These are phyloP conservation scores for Apodemus speciosus DNA, from an alignment of 2,113 vertebrate species.

Conservation along the genomic window DNA sequence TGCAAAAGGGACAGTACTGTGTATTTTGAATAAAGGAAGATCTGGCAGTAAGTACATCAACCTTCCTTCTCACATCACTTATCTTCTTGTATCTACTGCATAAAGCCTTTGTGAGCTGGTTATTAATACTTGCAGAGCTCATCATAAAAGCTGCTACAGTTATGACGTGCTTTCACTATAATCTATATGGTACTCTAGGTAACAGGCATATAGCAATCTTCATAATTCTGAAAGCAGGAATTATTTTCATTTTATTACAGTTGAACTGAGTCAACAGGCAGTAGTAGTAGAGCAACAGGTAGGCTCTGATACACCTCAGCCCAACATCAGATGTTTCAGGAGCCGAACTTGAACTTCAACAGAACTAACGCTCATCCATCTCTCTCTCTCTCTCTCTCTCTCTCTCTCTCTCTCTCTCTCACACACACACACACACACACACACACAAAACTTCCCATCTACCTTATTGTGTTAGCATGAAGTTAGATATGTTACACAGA, in stretches of 20 bases:
- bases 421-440: neutral
- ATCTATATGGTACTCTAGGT: neutral
- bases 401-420: too few species aligned
- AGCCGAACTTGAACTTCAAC: slow-evolving; percentile 8
- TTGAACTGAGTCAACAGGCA: neutral
- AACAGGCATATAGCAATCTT: neutral
- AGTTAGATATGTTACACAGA: neutral
- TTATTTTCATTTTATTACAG: slow-evolving; percentile 31
- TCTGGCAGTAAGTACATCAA: slow-evolving; percentile 10
- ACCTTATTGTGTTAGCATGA: neutral
- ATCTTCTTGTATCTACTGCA: slow-evolving; percentile 24
- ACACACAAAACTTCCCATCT: neutral
- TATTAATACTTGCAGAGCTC: slow-evolving; percentile 43
- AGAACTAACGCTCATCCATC: neutral
- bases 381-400: too few species aligned
- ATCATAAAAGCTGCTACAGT: neutral
- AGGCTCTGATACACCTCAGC: neutral
- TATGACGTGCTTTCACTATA: neutral
- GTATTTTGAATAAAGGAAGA: slow-evolving; percentile 34
- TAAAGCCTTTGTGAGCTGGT: slow-evolving; percentile 26
- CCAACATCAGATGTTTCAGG: neutral
- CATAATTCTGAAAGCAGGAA: slow-evolving; percentile 37
- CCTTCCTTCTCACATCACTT: slow-evolving; percentile 20
- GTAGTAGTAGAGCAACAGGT: neutral
- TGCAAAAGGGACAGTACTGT: neutral